Evolutionary conservation across 1,140 invertebrate genomes (phyloP), one percentile per base, ranked within the genome.

Genomic region (Mesaphorura yosii): DNA sequence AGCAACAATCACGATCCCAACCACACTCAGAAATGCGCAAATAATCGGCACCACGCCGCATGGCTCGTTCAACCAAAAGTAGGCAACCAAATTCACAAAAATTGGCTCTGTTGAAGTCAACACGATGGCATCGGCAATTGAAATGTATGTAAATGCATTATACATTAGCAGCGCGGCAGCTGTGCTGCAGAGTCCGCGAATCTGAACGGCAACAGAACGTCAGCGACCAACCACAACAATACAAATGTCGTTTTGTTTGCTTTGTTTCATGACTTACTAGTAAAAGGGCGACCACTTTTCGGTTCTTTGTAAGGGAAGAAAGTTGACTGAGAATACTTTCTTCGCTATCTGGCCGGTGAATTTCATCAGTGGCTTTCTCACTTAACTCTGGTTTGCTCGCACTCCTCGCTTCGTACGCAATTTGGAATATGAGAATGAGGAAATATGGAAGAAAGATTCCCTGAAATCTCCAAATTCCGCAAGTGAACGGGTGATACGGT

Each of bases 391-490:
- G n/a, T n/a, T n/a, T n/a, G n/a, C n/a, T n/a, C n/a, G n/a, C n/a
- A n/a, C n/a, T n/a, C n/a, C n/a, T n/a, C n/a, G n/a, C n/a, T n/a
- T 34, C n/a, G 31, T 34, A 34, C 10, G n/a, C 31, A 34, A 10
- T 10, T 34, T 62, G 53, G n/a, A 26, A 42, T 6, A 70, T 42
- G 2, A 71, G 55, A 10, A 69, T 42, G 0, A 68, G 65, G 10
- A 72, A 28, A 12, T 67, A 64, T 10, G 69, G 67, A 5, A 70
- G 31, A 4, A 72, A 57, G 25, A 71, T 65, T 2, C 69, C 70
- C 2, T 68, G 48, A 56, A 70, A 72, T 12, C 71, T 64, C 55
- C 67, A 69, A 7, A 66, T 54, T 6, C 71, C 68, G 19, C 71
- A 61, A 45, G 68, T 64, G 23, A 67, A 62, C 1, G 69, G 69